phyloP scores from a whole-genome alignment of 2,113 vertebrate species.

The Marmota monax region DNA sequence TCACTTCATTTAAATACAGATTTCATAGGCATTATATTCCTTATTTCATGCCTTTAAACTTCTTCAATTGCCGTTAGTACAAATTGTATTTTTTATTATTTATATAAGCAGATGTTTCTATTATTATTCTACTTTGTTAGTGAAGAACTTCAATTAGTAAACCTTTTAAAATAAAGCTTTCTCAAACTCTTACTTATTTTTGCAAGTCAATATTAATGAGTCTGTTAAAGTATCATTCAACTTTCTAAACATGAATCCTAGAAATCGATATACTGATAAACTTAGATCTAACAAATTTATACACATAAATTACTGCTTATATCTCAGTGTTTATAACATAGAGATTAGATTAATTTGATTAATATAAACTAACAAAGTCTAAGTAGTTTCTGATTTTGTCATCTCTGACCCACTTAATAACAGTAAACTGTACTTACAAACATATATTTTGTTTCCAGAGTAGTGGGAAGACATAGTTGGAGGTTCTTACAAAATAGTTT shows the following conservation, averaged over 20 bases:
- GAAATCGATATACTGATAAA: background rate
- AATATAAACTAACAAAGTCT: background rate
- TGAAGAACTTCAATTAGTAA: background rate
- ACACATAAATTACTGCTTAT: background rate
- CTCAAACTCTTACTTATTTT: background rate
- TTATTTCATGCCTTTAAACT: background rate
- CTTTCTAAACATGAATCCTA: background rate
- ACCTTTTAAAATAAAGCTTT: background rate
- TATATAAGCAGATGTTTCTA: background rate
- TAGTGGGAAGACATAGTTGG: background rate
- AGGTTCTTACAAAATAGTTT: background rate
- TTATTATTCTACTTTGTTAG: background rate
- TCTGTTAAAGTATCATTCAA: background rate
- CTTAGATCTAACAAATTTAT: background rate
- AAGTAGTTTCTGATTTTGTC: background rate
- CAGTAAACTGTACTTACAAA: background rate
- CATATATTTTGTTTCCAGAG: background rate
- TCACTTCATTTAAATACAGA: background rate
- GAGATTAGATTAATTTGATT: background rate
- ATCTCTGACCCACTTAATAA: background rate
- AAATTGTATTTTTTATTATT: slow-evolving; percentile 12
- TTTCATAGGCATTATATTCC: background rate
- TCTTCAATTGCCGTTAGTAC: background rate
- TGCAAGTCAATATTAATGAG: background rate
- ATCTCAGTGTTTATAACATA: background rate